These are phyloP conservation scores for Dione juno DNA, from an alignment of 2,888 invertebrate genomes.

Conservation along the genomic window DNA sequence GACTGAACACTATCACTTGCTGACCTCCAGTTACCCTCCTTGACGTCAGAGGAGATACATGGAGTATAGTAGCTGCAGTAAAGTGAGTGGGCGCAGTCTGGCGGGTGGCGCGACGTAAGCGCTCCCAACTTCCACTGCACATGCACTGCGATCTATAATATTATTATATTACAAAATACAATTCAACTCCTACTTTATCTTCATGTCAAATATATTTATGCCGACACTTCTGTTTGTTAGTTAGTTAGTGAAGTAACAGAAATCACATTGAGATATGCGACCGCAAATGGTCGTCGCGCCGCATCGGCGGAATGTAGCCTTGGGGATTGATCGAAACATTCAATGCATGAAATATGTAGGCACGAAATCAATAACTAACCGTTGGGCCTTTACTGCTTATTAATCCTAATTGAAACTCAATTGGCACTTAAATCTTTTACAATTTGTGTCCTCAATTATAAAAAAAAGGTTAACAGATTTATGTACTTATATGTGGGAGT, in stretches of 20 bases:
- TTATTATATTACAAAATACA: constrained; percentile 55
- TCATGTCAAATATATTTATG: constrained; percentile 67
- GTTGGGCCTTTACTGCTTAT: constrained; percentile 61
- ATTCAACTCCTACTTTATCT: constrained; percentile 67
- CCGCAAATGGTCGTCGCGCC: constrained; percentile 52
- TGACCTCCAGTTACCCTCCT: constrained; percentile 54
- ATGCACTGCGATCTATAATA: constrained; percentile 55
- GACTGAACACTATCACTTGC: constrained; percentile 52
- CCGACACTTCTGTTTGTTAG: constrained; percentile 57
- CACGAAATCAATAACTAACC: constrained; percentile 64
- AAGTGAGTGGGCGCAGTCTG: constrained; percentile 53
- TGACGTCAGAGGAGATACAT: constrained; percentile 53
- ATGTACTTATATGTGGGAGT: constrained; percentile 27
- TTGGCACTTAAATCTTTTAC: constrained; percentile 64
- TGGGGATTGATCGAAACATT: constrained; percentile 62
- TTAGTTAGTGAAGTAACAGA: constrained; percentile 53
- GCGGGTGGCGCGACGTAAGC: constrained; percentile 42
- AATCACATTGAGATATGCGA: constrained; percentile 61
- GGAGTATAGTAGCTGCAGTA: constrained; percentile 46
- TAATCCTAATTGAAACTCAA: constrained; percentile 72
- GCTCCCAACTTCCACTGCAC: constrained; percentile 51
- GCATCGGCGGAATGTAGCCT: constrained; percentile 58
- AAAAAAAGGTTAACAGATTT: constrained; percentile 47
- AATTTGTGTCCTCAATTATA: constrained; percentile 61
- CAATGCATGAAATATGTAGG: constrained; percentile 57